Conservation (phyloP, 1,140 invertebrate genomes). For the Ostrea denselamellosa region DNA sequence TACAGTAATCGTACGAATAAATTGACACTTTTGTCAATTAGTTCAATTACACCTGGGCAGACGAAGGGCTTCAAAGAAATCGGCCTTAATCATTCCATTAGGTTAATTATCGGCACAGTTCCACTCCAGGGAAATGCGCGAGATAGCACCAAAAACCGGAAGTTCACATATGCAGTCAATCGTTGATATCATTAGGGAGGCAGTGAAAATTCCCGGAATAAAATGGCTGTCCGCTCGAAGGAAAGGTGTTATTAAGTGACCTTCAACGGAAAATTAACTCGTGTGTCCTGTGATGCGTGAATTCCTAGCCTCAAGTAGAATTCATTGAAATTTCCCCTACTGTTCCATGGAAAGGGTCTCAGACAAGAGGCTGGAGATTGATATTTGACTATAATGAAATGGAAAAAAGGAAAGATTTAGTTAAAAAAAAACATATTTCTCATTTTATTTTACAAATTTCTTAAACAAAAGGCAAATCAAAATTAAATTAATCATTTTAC, state of each 20-base stretch:
- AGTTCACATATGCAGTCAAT: constrained; percentile 41
- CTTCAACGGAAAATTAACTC: constrained; percentile 35
- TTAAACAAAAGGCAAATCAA: no score
- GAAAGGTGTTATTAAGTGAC: constrained; percentile 35
- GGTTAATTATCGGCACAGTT: constrained; percentile 51
- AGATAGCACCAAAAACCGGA: constrained; percentile 47
- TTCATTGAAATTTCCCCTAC: neutral
- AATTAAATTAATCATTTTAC: no score
- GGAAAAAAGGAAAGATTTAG: no score
- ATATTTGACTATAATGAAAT: neutral
- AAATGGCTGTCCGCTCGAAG: constrained; percentile 36
- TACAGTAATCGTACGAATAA: constrained; percentile 50
- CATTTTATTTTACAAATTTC: no score
- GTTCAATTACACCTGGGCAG: constrained; percentile 52
- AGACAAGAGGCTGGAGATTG: neutral
- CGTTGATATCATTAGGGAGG: constrained; percentile 41
- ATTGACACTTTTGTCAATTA: constrained; percentile 54
- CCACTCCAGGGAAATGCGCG: constrained; percentile 52
- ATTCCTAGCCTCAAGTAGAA: neutral
- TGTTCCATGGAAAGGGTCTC: neutral
- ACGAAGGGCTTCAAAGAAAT: constrained; percentile 48
- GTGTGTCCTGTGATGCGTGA: constrained; percentile 13
- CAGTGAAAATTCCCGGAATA: constrained; percentile 37
- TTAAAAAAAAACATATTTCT: no score
- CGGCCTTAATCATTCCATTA: constrained; percentile 53